A percentile compares a stretch with the other conserved stretches of the same genome.
phyloP scores from a whole-genome alignment of 2,113 vertebrate species.

The Burhinus bistriatus region DNA sequence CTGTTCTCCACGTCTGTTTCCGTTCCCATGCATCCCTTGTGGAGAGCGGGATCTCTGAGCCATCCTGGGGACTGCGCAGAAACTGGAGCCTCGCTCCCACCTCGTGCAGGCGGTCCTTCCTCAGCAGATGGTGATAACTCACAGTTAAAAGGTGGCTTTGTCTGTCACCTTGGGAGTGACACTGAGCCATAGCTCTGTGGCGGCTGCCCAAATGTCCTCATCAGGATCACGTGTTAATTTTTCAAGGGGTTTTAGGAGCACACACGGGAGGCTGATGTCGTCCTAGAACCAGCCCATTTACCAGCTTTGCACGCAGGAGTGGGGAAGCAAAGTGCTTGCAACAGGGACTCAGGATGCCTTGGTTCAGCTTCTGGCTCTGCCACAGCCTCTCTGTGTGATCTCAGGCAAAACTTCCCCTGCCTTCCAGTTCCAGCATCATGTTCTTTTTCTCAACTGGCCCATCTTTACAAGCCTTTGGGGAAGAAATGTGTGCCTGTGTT shows the following conservation, averaged over 20 bases:
- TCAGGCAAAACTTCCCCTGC: not conserved
- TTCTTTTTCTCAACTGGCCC: not conserved
- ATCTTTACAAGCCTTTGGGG: not conserved
- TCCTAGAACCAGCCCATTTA: not conserved
- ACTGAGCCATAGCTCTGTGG: not conserved
- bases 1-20: not conserved
- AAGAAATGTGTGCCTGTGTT: not conserved
- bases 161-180: not conserved
- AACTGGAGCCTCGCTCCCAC: not conserved
- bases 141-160: not conserved
- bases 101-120: not conserved
- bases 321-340: not conserved
- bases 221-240: not conserved
- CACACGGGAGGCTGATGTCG: not conserved
- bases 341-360: not conserved
- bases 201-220: not conserved
- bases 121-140: not conserved
- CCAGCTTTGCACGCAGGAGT: not conserved
- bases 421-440: not conserved
- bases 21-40: not conserved
- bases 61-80: rapidly evolving
- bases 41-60: not conserved
- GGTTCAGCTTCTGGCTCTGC: not conserved
- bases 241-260: not conserved
- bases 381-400: not conserved